A percentile compares a stretch with the other conserved stretches of the same genome.
These are phyloP conservation scores for Lycia hirtaria DNA, from an alignment of 2,888 invertebrate genomes.

Conservation along the genomic window DNA sequence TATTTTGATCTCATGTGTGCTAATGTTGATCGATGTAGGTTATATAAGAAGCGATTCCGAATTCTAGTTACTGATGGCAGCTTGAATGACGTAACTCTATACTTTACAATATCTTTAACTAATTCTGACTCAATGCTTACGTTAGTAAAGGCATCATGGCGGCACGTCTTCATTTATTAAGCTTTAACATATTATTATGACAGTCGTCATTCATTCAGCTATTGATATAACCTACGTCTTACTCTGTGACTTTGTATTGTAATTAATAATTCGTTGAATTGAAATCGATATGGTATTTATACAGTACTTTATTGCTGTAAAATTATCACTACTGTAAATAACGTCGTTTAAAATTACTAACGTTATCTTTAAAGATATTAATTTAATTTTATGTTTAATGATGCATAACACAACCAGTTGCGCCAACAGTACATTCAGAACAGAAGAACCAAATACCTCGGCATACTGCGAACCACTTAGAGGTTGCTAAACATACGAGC, in stretches of 20 bases:
- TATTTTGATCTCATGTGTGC: conserved; percentile 56
- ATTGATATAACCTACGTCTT: neutral
- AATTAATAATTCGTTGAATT: neutral
- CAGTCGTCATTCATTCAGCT: neutral
- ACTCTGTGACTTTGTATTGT: neutral
- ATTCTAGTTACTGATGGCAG: conserved; percentile 48
- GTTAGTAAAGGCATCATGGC: neutral
- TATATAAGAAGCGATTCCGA: conserved; percentile 47
- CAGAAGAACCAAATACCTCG: conserved; percentile 51
- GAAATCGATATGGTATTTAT: neutral
- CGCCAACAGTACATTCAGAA: conserved; percentile 50
- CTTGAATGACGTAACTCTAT: conserved; percentile 49
- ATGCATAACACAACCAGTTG: conserved; percentile 44
- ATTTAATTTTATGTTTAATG: conserved; percentile 30
- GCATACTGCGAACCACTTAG: conserved; percentile 50
- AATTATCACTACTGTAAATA: neutral
- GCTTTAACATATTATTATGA: neutral
- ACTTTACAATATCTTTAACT: conserved; percentile 39
- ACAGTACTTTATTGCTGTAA: neutral
- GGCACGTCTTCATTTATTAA: conserved; percentile 3
- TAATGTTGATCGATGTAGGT: conserved; percentile 63
- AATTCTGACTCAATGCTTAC: conserved; percentile 43
- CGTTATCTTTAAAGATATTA: neutral
- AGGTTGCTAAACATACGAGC: conserved; percentile 64
- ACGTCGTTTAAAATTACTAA: neutral